Conservation (phyloP, 1,140 invertebrate species). For the Apis dorsata region DNA sequence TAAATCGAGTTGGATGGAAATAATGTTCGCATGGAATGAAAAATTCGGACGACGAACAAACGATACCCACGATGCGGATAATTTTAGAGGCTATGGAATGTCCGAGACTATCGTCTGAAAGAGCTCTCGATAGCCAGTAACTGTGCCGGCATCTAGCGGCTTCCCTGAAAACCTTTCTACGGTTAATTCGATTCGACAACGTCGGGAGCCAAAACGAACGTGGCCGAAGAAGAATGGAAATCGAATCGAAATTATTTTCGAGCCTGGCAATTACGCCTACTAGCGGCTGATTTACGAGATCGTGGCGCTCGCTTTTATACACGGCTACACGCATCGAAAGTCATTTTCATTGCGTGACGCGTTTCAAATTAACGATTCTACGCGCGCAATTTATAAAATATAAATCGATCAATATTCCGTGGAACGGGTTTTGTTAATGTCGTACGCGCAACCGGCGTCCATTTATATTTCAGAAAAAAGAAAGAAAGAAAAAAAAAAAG, state of each 20-base stretch:
- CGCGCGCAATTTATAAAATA: slow-evolving; percentile 44
- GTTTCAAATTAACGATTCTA: slow-evolving; percentile 33
- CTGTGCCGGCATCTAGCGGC: slow-evolving; percentile 76
- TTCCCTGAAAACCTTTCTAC: slow-evolving; percentile 62
- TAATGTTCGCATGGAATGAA: background rate
- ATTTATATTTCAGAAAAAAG: background rate
- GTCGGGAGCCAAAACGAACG: background rate
- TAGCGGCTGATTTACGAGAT: slow-evolving; percentile 23
- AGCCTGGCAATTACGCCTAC: slow-evolving; percentile 40
- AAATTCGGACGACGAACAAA: background rate
- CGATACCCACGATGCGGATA: slow-evolving; percentile 8
- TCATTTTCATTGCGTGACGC: slow-evolving; percentile 39
- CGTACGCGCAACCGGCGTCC: background rate
- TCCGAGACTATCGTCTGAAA: background rate
- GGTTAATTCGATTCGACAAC: slow-evolving; percentile 48
- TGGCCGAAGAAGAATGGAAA: slow-evolving; percentile 20
- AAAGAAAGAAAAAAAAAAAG: background rate
- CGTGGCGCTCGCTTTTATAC: slow-evolving; percentile 3
- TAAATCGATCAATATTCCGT: slow-evolving; percentile 44
- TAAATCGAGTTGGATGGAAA: too few relatives aligned
- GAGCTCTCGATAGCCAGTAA: slow-evolving; percentile 41
- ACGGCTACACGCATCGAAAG: slow-evolving; percentile 1
- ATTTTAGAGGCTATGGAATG: slow-evolving; percentile 38
- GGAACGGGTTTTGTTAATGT: slow-evolving; percentile 31
- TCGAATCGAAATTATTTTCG: slow-evolving; percentile 39